phyloP scores from a whole-genome alignment of 2,888 invertebrate genomes.

The Harpalus rufipes region DNA sequence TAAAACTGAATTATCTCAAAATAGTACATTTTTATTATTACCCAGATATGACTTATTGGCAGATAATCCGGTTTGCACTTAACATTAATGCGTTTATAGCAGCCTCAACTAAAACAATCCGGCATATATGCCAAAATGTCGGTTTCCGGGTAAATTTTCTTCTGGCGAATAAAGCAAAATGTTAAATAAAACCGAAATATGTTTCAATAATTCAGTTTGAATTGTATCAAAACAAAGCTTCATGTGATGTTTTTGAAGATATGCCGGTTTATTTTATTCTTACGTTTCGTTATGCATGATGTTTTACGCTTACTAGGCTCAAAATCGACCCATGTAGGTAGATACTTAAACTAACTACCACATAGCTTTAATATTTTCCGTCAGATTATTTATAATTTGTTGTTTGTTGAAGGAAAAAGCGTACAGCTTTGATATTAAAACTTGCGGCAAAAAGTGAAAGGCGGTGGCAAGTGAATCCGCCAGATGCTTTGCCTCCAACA shows the following conservation, averaged over 20 bases:
- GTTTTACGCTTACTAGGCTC: conserved; percentile 27
- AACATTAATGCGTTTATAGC: conserved; percentile 22
- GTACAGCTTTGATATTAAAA: conserved; percentile 18
- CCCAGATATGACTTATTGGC: conserved; percentile 31
- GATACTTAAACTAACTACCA: conserved; percentile 41
- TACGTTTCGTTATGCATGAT: conserved; percentile 5
- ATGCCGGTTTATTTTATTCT: conserved; percentile 44
- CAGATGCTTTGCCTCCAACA: conserved; percentile 34
- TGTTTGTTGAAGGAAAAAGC: conserved; percentile 13
- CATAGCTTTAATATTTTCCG: conserved; percentile 38
- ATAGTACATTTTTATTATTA: conserved; percentile 26
- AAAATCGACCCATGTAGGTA: conserved; percentile 31
- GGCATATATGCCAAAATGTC: conserved; percentile 39
- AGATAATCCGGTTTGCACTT: conserved; percentile 22
- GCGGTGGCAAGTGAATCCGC: not conserved
- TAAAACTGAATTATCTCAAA: conserved; percentile 28
- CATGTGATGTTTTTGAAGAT: conserved; percentile 39
- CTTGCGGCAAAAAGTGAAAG: conserved; percentile 26
- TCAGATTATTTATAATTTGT: conserved; percentile 32
- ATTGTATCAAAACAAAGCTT: conserved; percentile 42
- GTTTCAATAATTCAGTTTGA: conserved; percentile 45
- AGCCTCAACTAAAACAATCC: conserved; percentile 31
- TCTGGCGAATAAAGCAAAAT: conserved; percentile 20
- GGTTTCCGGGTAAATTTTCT: conserved; percentile 39
- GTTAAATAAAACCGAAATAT: conserved; percentile 34